Evolutionary conservation across 1,140 invertebrate genomes (phyloP).

Genomic region (Diachasma alloeum): DNA sequence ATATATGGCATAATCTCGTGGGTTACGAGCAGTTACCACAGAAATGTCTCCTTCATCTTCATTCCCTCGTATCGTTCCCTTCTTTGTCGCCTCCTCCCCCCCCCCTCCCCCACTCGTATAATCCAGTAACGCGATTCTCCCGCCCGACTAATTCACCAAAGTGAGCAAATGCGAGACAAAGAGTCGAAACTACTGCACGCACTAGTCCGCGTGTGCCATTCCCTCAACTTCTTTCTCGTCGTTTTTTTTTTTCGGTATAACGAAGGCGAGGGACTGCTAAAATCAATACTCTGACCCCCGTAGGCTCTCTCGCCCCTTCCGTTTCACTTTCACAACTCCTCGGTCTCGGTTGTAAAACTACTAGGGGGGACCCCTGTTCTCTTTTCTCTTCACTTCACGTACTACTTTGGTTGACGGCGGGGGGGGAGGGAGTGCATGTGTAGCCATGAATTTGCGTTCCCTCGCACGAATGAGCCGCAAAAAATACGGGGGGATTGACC

Average conservation of each 20-base stretch:
- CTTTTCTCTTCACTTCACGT: background rate
- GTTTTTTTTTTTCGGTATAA: background rate
- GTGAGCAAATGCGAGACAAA: constrained; percentile 30
- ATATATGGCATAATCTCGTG: background rate
- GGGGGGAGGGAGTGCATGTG: background rate
- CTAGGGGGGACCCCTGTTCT: background rate
- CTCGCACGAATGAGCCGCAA: background rate
- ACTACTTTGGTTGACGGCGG: background rate
- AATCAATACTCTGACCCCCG: constrained; percentile 20
- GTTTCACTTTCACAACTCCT: constrained; percentile 13
- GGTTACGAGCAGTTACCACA: background rate
- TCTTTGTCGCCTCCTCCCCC: background rate
- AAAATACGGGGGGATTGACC: background rate
- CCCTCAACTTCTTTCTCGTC: background rate
- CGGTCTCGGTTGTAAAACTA: constrained; percentile 26
- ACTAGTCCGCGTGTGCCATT: constrained; percentile 1
- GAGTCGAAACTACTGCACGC: constrained; percentile 17
- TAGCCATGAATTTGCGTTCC: constrained; percentile 15
- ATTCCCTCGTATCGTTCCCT: background rate
- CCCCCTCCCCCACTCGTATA: background rate
- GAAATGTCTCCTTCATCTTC: constrained; percentile 3
- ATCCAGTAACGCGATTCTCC: constrained; percentile 33
- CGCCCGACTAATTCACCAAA: constrained; percentile 41
- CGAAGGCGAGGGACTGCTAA: constrained; percentile 23
- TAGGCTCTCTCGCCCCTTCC: background rate